Conservation (phyloP, 2,888 invertebrate species). For the Erebia aethiops region DNA sequence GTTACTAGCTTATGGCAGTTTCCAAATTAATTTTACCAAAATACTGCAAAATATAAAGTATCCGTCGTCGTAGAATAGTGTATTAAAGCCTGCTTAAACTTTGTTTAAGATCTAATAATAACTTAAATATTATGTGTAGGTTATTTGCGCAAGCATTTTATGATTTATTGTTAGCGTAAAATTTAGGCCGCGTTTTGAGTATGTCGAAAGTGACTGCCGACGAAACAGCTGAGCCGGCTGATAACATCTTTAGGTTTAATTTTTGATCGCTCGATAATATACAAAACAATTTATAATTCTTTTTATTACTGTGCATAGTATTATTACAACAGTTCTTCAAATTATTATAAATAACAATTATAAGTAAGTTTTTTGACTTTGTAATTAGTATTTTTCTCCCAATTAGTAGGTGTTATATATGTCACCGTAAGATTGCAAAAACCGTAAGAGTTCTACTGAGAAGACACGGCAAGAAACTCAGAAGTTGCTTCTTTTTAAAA, state of each 20-base stretch:
- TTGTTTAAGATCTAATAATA: background rate
- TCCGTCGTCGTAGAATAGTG: too few species aligned
- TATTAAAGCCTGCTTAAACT: background rate
- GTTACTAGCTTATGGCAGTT: too few species aligned
- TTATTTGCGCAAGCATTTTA: constrained; percentile 5
- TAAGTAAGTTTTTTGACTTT: background rate
- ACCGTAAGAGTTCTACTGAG: too few species aligned
- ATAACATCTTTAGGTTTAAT: background rate
- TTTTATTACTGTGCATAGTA: background rate
- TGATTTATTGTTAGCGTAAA: constrained; percentile 6
- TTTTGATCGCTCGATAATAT: constrained; percentile 1
- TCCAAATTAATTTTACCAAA: too few species aligned
- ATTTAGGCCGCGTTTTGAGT: background rate
- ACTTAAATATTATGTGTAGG: background rate
- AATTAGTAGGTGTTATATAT: background rate
- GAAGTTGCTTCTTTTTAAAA: too few species aligned
- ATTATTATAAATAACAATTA: background rate
- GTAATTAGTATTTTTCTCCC: background rate
- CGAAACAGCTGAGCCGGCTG: background rate
- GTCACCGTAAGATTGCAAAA: too few species aligned
- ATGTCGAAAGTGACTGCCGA: background rate
- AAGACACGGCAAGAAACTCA: too few species aligned
- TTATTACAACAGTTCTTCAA: background rate
- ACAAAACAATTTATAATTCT: constrained; percentile 4
- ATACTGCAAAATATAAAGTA: too few species aligned